Base-by-base conservation (phyloP, 2,113 vertebrate genomes). In the Himantopus leucocephalus region DNA sequence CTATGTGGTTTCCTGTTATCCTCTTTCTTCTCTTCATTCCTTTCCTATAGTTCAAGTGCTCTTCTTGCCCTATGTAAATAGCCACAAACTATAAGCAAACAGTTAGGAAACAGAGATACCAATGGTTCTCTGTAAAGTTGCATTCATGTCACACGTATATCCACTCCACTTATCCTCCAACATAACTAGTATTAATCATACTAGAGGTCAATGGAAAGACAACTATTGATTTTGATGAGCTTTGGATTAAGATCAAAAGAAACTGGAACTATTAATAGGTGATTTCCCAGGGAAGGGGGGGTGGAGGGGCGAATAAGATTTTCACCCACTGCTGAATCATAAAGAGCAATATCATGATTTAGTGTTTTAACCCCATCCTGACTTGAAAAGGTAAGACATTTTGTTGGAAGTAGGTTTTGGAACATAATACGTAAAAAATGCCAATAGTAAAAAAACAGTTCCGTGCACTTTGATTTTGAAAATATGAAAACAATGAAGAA, bases 211-310 rank as follows among this genome's bases (percentile, higher is more conserved):
- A 32, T 50, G 32, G 52, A 92, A 92, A 80, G 30, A 55, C 12
- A 91, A 23, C 23, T 85, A 88, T 67, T 71, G 78, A 92, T 90
- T 92, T 74, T 82, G 52, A 76, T 92, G 45, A 70, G 15, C 9
- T 93, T 90, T 63, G n/a, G 55, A 80, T 93, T 85, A 83, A 91
- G 78, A 94, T 76, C 45, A 92, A 85, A 95, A 62, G 53, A 74
- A 85, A 56, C 24, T n/a, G 30, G 19, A 93, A 85, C 47, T 92
- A 92, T 76, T 83, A 83, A 55, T 32, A 55, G 9, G 18, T n/a
- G 16, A 37, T 79, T 95, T 94, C 75, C 47, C 62, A 17, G 18
- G 24, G 24, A 2, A 9, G 7, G 7, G 11, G 10, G 3, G 14
- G 39, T 10, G 8, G 10, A 10, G 5, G 2, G 11, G 10, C 18